phyloP scores from a whole-genome alignment of 1,140 invertebrate species.

The Choristoneura fumiferana region DNA sequence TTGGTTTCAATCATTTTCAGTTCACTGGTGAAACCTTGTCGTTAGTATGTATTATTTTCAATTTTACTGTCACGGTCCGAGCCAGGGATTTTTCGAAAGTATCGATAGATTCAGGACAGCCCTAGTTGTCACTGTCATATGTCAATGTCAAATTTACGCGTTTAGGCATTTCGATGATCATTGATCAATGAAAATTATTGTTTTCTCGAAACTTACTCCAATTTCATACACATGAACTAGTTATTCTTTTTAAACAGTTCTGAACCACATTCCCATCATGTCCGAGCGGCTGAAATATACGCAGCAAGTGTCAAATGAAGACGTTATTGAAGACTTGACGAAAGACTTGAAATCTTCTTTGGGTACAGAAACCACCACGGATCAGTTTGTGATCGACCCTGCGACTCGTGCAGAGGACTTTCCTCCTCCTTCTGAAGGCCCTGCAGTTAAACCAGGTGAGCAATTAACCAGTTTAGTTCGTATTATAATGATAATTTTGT shows the following conservation, averaged over 20 bases:
- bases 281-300: conserved; percentile 56
- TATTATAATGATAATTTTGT: conserved; percentile 1
- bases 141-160: conserved; percentile 21
- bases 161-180: too few species aligned
- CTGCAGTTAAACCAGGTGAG: conserved; percentile 13
- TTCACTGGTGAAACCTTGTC: too few species aligned
- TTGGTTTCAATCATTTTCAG: too few species aligned
- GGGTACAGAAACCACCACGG: conserved; percentile 27
- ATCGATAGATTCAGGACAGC: too few species aligned
- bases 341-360: conserved; percentile 60
- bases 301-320: conserved; percentile 56
- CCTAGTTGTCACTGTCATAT: conserved; percentile 21
- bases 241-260: background rate
- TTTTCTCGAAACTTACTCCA: background rate
- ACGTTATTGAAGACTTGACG: conserved; percentile 69
- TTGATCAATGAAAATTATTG: background rate
- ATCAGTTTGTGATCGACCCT: conserved; percentile 44
- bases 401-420: conserved; percentile 31
- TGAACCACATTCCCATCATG: conserved; percentile 33
- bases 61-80: too few species aligned
- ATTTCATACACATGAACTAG: conserved; percentile 2
- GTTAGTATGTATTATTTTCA: too few species aligned
- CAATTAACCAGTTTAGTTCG: background rate
- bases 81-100: too few species aligned
- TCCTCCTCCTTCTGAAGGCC: conserved; percentile 27